Percentiles rank a stretch among this genome's conserved stretches.
Evolutionary conservation across 2,113 vertebrate species (phyloP).

Genomic region (Micronycteris hirsuta): DNA sequence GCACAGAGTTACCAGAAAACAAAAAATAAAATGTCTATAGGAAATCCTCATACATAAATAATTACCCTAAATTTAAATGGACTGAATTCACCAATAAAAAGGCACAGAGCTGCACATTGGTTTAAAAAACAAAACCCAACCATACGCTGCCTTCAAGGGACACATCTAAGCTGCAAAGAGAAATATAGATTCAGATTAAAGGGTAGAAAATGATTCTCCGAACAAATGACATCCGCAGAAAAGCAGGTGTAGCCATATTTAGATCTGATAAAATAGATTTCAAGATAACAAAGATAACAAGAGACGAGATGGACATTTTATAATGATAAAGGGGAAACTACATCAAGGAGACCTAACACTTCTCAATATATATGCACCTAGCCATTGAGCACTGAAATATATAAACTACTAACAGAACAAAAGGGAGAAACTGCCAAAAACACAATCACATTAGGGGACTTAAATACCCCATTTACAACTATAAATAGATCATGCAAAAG

Average conservation of each 20-base stretch:
- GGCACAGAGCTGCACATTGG: background rate
- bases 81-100: background rate
- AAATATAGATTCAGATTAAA: background rate
- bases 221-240: background rate
- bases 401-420: background rate
- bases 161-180: background rate
- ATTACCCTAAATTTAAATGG: background rate
- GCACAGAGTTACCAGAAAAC: background rate
- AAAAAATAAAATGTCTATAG: background rate
- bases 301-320: background rate
- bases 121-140: background rate
- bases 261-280: background rate
- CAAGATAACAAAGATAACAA: background rate
- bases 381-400: background rate
- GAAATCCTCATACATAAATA: background rate
- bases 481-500: background rate
- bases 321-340: background rate
- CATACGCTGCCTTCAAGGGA: background rate
- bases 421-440: background rate
- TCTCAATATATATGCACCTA: background rate
- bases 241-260: background rate
- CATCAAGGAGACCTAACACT: background rate
- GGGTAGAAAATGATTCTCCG: background rate
- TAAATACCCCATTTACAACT: background rate
- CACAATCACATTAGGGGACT: background rate